phyloP scores from a whole-genome alignment of 2,797 vertebrate genomes.

The Sebastes hopkinsi region DNA sequence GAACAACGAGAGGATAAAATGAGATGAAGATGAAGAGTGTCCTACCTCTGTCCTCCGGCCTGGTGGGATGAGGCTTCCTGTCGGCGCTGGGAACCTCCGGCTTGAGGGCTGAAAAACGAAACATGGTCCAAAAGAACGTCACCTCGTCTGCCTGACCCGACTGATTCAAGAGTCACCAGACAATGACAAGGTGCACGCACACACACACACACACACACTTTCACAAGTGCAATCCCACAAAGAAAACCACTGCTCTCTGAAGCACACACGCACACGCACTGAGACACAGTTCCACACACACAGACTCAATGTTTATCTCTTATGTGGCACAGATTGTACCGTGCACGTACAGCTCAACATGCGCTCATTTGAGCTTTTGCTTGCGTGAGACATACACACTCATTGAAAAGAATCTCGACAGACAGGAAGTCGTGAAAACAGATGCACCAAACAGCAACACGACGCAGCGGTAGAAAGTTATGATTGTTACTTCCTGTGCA shows the following conservation, averaged over 20 bases:
- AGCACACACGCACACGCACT: background rate
- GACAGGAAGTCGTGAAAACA: slow-evolving; percentile 16
- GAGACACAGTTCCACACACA: background rate
- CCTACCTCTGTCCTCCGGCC: slow-evolving; percentile 90
- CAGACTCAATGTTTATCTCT: background rate
- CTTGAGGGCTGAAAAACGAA: slow-evolving; percentile 84
- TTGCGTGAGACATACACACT: background rate
- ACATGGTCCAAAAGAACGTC: slow-evolving; percentile 58
- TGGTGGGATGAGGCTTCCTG: slow-evolving; percentile 83
- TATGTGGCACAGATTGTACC: background rate
- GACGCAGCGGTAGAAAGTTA: background rate
- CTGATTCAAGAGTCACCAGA: background rate
- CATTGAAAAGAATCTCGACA: background rate
- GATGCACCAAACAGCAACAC: background rate
- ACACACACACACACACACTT: background rate
- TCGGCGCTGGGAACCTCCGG: slow-evolving; percentile 87
- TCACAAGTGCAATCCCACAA: background rate
- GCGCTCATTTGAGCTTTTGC: background rate
- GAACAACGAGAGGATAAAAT: too few species aligned
- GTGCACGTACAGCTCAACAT: background rate
- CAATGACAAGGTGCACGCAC: background rate
- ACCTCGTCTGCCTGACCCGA: background rate
- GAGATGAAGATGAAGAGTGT: background rate
- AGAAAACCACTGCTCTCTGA: background rate
- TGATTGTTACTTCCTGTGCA: slow-evolving; percentile 70